phyloP scores from a whole-genome alignment of 1,140 invertebrate genomes.

The Meteorus sp. region DNA sequence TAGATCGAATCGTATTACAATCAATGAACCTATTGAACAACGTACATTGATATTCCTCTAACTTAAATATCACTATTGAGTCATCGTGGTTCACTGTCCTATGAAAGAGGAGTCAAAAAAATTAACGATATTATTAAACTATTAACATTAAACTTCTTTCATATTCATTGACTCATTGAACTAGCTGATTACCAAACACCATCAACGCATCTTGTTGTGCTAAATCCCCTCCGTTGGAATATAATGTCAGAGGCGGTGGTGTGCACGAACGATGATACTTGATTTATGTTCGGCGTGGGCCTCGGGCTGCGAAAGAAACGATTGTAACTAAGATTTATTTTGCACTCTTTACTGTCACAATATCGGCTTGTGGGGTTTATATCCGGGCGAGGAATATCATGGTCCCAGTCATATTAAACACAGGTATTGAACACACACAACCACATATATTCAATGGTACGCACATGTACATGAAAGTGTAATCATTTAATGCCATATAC shows the following conservation, averaged over 20 bases:
- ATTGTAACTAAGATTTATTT: slow-evolving; percentile 56
- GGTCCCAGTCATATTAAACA: slow-evolving; percentile 20
- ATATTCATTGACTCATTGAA: slow-evolving; percentile 4
- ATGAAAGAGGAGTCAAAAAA: background rate
- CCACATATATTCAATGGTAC: slow-evolving; percentile 6
- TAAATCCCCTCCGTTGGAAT: background rate
- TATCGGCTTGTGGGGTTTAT: slow-evolving; percentile 41
- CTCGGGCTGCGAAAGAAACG: slow-evolving; percentile 49
- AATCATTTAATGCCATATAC: slow-evolving; percentile 28
- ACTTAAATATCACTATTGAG: too few species aligned
- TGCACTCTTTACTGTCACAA: slow-evolving; percentile 54
- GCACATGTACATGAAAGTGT: slow-evolving; percentile 10
- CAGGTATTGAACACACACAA: slow-evolving; percentile 24
- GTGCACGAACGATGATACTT: slow-evolving; percentile 35
- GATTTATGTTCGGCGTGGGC: slow-evolving; percentile 50
- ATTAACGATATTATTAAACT: slow-evolving; percentile 1
- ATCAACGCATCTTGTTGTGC: slow-evolving; percentile 3
- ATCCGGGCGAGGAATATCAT: background rate
- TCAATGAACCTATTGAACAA: too few species aligned
- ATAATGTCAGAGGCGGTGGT: slow-evolving; percentile 8
- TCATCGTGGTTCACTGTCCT: too few species aligned
- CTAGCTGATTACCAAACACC: slow-evolving; percentile 8
- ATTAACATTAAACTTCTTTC: too few species aligned
- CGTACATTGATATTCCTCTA: too few species aligned
- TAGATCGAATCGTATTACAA: too few species aligned